Base-by-base conservation (phyloP, 2,888 invertebrate species). In the Eurytoma adleriae region DNA sequence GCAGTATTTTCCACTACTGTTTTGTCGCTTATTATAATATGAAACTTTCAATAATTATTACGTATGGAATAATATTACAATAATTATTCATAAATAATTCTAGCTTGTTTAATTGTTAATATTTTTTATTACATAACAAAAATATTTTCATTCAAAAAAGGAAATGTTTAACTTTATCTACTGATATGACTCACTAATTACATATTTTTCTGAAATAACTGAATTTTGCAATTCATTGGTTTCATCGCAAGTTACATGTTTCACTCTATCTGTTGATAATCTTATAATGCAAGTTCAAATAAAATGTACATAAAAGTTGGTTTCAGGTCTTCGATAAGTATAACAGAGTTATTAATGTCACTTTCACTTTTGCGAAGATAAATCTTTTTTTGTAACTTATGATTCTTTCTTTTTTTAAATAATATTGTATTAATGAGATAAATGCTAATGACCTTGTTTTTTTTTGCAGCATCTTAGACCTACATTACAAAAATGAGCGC, bases 401-500 rank as follows among this genome's bases (percentile, higher is more conserved):
- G 1, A 5, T 10, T 16, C 4, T 10, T 40, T 48, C 18, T 1
- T 64, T 64, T 40, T n/a, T n/a, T n/a, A n/a, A n/a, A 2, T 64
- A 30, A n/a, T 64, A 64, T 40, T 64, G 20, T 13, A 61, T 14
- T 2, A 24, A 61, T 14, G 14, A 27, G 13, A 61, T 69, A 18
- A n/a, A 40, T 40, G 40, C 18, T 40, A 50, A 66, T 52, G 27
- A 56, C 20, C 18, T 59, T 54, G 30, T 59, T 12, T 50, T 20
- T 40, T 5, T 5, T 77, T 71, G 3, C 61, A 78, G 72, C 59
- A 61, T 40, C 14, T 20, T 0, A 67, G 52, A 52, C n/a, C 27
- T 68, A 61, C 48, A 64, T 69, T 68, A 18, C 20, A 30, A 72
- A 62, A 67, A 81, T 81, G 81, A 81, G 75, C 24, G 64, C 56